Evolutionary conservation across 2,113 vertebrate genomes (phyloP).

Genomic region (Garra rufa): DNA sequence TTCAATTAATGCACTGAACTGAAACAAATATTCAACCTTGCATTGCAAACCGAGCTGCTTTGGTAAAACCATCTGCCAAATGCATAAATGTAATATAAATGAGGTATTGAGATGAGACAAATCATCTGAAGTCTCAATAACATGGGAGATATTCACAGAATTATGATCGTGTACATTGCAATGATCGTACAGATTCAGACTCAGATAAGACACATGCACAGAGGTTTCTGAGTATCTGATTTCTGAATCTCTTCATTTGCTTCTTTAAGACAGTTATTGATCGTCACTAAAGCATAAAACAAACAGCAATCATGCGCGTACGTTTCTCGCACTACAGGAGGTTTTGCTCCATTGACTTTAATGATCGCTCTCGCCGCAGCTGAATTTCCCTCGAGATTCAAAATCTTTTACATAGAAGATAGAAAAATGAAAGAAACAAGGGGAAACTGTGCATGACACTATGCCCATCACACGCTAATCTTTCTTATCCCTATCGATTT

Average conservation of each 20-base stretch:
- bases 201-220: not conserved
- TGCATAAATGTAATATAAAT: not conserved
- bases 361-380: too few species aligned
- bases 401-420: not conserved
- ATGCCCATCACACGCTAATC: not conserved
- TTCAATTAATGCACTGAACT: not conserved
- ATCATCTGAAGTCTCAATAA: not conserved
- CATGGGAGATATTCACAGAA: too few species aligned
- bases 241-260: not conserved
- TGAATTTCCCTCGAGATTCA: not conserved
- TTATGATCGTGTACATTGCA: too few species aligned
- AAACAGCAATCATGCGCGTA: not conserved
- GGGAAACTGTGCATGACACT: not conserved
- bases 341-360: too few species aligned
- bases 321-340: not conserved
- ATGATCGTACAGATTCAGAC: not conserved
- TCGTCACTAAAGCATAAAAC: not conserved
- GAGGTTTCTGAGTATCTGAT: not conserved
- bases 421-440: not conserved
- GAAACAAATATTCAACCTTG: not conserved
- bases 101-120: not conserved
- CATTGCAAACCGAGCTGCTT: not conserved
- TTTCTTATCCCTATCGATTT: not conserved
- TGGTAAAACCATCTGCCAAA: not conserved
- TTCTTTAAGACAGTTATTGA: slow-evolving; percentile 1